Conservation (phyloP, 2,797 vertebrate genomes). For the Urosaurus nigricauda region DNA sequence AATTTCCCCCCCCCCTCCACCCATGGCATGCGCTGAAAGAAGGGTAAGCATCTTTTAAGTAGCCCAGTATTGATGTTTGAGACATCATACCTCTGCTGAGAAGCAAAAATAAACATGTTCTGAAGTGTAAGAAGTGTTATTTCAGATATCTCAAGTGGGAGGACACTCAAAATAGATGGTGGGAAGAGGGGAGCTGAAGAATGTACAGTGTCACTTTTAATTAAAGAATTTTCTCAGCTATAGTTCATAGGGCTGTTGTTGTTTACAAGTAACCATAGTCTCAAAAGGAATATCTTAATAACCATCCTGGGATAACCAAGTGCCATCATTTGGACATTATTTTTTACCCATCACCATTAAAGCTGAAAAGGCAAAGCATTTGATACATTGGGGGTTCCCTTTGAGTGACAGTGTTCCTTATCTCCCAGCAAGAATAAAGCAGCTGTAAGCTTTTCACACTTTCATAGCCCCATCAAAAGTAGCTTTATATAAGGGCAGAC, state of each 20-base stretch:
- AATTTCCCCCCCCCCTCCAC: too few species aligned
- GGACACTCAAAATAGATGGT: not conserved
- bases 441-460: not conserved
- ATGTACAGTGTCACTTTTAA: not conserved
- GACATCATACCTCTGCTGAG: not conserved
- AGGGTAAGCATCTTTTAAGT: not conserved
- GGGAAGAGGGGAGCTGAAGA: not conserved
- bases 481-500: not conserved
- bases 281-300: not conserved
- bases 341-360: not conserved
- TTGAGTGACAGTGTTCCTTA: not conserved
- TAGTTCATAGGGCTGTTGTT: not conserved
- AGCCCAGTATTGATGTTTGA: not conserved
- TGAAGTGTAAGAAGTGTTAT: not conserved
- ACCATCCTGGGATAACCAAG: not conserved
- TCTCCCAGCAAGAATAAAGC: not conserved
- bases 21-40: not conserved
- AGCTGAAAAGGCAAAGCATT: not conserved
- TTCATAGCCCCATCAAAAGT: not conserved
- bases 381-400: not conserved
- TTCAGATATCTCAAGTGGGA: conserved; percentile 4
- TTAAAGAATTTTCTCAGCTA: not conserved
- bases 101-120: not conserved
- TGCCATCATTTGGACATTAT: not conserved
- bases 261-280: not conserved